A percentile compares a stretch with the other conserved stretches of the same genome.
Conservation (phyloP, 2,888 invertebrate species). For the Agonopterix heracliana region DNA sequence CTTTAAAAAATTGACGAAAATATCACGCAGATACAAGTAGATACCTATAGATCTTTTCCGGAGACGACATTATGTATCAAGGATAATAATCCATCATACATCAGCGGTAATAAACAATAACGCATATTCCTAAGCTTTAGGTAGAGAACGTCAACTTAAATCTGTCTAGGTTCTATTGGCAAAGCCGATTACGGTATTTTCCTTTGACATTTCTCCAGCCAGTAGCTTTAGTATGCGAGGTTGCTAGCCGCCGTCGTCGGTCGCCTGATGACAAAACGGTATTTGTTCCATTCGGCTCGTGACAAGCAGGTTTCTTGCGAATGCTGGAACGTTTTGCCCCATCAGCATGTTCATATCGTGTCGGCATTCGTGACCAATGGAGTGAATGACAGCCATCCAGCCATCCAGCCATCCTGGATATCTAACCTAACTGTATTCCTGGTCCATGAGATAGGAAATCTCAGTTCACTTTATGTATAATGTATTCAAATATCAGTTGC, state of each 20-base stretch:
- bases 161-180: not conserved
- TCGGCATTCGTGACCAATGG: slow-evolving; percentile 21
- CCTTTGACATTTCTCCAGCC: not conserved
- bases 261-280: slow-evolving; percentile 39
- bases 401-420: not conserved
- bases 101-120: no score
- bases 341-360: slow-evolving; percentile 17
- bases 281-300: slow-evolving; percentile 37
- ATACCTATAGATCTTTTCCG: no score
- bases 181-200: not conserved
- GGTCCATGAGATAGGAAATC: not conserved
- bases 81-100: no score
- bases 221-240: not conserved
- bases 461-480: not conserved
- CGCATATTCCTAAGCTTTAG: no score
- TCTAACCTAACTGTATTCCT: no score
- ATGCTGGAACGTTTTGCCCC: slow-evolving; percentile 16
- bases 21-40: no score
- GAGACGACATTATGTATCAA: no score
- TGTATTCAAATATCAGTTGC: no score
- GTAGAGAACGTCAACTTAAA: no score
- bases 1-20: no score
- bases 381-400: slow-evolving; percentile 6
- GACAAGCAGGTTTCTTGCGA: slow-evolving; percentile 29
- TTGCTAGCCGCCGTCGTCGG: slow-evolving; percentile 15